Percentiles rank a stretch among this genome's conserved stretches.
Conservation (phyloP, 2,797 vertebrate genomes). For the Mareca strepera region DNA sequence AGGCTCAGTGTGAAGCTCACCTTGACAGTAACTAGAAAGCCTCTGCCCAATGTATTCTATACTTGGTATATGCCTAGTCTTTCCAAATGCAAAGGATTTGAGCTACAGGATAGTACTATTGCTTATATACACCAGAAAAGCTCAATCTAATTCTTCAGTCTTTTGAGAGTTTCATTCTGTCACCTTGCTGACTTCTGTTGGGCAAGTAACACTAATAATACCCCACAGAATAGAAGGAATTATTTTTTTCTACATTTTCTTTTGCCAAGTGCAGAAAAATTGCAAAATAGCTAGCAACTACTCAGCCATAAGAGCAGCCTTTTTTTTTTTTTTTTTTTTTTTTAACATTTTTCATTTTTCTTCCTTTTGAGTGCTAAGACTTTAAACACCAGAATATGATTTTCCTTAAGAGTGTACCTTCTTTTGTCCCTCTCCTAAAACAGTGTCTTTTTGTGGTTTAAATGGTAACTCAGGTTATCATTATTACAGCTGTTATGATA, state of each 20-base stretch:
- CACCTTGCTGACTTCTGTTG: neutral
- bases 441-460: neutral
- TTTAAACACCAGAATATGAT: neutral
- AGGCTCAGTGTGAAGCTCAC: constrained; percentile 44
- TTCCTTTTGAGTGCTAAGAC: constrained; percentile 21
- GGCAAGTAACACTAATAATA: neutral
- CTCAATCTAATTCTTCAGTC: neutral
- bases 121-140: neutral
- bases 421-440: neutral
- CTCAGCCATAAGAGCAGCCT: neutral
- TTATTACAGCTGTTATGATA: neutral
- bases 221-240: neutral
- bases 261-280: neutral
- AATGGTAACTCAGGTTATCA: neutral
- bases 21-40: constrained; percentile 16
- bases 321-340: neutral
- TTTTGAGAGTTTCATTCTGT: neutral
- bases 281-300: neutral
- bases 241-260: neutral
- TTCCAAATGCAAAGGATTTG: neutral
- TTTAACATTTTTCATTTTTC: neutral
- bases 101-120: neutral
- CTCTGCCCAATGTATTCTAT: neutral
- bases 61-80: neutral
- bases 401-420: neutral